Percentiles rank a stretch among this genome's conserved stretches.
Evolutionary conservation across 2,113 vertebrate genomes (phyloP).

Genomic region (Poeciliopsis turrubarensis): DNA sequence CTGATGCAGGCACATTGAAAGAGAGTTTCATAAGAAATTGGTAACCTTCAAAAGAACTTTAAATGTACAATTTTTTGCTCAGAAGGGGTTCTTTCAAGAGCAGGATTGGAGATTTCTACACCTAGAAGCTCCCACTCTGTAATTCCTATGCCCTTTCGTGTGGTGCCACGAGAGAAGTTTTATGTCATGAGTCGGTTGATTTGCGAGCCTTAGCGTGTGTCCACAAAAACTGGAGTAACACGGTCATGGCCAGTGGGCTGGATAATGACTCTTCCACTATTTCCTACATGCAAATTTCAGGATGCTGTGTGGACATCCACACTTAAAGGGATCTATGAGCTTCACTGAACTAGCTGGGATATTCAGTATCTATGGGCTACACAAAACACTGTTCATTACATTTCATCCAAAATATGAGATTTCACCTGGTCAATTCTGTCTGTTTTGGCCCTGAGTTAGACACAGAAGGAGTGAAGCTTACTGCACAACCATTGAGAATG

Average conservation of each 20-base stretch:
- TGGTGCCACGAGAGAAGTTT: slow-evolving; percentile 16
- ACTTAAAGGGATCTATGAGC: slow-evolving; percentile 1
- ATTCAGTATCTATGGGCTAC: too few species aligned
- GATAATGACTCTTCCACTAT: slow-evolving; percentile 86
- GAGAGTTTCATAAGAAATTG: slow-evolving; percentile 2
- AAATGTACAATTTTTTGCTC: slow-evolving; percentile 55
- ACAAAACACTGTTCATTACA: too few species aligned
- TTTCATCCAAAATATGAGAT: too few species aligned
- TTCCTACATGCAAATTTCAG: slow-evolving; percentile 57
- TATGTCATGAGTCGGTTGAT: slow-evolving; percentile 13
- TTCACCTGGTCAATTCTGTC: too few species aligned
- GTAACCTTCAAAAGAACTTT: slow-evolving; percentile 31
- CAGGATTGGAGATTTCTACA: slow-evolving; percentile 34
- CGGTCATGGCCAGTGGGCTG: slow-evolving; percentile 90
- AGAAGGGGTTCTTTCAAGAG: slow-evolving; percentile 33
- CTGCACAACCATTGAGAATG: too few species aligned
- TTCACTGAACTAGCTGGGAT: too few species aligned
- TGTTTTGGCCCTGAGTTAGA: too few species aligned
- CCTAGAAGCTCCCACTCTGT: slow-evolving; percentile 20
- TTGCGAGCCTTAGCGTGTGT: slow-evolving; percentile 20
- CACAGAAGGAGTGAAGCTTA: too few species aligned
- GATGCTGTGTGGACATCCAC: slow-evolving; percentile 55
- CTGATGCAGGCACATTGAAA: background rate
- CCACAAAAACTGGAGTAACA: slow-evolving; percentile 83
- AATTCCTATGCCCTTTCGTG: slow-evolving; percentile 34